These are phyloP conservation scores for Parnassius mnemosyne DNA, from an alignment of 2,888 invertebrate species.

Conservation along the genomic window DNA sequence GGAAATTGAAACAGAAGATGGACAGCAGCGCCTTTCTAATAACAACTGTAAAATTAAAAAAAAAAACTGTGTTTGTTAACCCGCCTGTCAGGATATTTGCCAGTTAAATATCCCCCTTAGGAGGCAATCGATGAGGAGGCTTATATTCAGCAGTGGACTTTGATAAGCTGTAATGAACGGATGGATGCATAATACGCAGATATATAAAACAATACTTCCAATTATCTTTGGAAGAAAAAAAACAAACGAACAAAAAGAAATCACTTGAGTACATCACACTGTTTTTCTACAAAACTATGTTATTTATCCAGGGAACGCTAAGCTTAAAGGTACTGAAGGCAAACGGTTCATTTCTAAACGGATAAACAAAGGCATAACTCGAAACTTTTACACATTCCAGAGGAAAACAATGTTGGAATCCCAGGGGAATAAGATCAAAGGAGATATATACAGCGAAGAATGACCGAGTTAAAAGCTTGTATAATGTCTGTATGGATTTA, in stretches of 20 bases:
- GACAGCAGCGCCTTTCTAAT: too few relatives aligned
- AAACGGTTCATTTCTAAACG: neutral
- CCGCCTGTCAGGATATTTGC: too few relatives aligned
- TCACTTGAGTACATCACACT: neutral
- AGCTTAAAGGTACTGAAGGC: neutral
- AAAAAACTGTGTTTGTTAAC: too few relatives aligned
- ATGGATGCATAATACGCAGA: too few relatives aligned
- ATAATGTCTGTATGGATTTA: conserved; percentile 4
- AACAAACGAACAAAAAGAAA: conserved; percentile 2
- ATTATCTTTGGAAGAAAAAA: neutral
- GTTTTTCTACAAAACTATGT: conserved; percentile 8
- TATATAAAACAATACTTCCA: too few relatives aligned
- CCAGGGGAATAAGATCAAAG: conserved; percentile 20
- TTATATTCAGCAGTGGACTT: too few relatives aligned
- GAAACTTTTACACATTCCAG: conserved; percentile 24
- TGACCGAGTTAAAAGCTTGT: neutral
- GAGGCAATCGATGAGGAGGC: too few relatives aligned
- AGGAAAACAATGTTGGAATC: conserved; percentile 9
- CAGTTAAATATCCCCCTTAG: too few relatives aligned
- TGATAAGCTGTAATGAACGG: too few relatives aligned
- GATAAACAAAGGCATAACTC: conserved; percentile 25
- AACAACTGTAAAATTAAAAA: too few relatives aligned
- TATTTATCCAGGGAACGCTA: conserved; percentile 4
- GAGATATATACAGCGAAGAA: conserved; percentile 7
- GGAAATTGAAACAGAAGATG: too few relatives aligned